These are phyloP conservation scores for zebrafish (Danio rerio) DNA, from an alignment of 2,113 vertebrate genomes.

Conservation along the genomic window DNA sequence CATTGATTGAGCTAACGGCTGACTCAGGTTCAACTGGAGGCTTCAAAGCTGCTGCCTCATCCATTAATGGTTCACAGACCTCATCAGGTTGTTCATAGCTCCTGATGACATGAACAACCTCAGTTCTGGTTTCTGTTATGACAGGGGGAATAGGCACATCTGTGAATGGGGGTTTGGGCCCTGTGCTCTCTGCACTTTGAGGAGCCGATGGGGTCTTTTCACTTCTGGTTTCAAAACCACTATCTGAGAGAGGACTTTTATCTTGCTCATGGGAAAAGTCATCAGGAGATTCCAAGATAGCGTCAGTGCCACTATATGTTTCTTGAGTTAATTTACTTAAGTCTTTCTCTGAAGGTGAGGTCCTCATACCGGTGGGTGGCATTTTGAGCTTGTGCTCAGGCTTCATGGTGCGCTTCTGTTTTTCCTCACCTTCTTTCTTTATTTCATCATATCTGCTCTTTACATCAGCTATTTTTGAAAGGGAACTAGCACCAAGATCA, in stretches of 20 bases:
- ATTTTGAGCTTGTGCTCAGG: constrained; percentile 99
- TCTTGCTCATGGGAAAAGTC: constrained; percentile 97
- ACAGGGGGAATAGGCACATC: constrained; percentile 94
- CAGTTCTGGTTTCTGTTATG: constrained; percentile 93
- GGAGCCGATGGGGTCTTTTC: constrained; percentile 98
- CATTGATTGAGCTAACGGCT: constrained; percentile 81
- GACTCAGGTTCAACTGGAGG: constrained; percentile 81
- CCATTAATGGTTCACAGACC: constrained; percentile 76
- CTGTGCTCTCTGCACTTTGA: constrained; percentile 96
- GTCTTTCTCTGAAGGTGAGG: constrained; percentile 96
- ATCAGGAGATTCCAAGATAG: constrained; percentile 94
- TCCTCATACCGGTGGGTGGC: constrained; percentile 93
- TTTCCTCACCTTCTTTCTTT: constrained; percentile 93
- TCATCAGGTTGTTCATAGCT: constrained; percentile 91
- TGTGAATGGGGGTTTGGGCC: constrained; percentile 94
- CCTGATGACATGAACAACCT: constrained; percentile 91
- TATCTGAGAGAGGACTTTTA: constrained; percentile 97
- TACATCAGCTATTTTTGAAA: constrained; percentile 85
- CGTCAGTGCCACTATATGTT: constrained; percentile 90
- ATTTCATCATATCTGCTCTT: constrained; percentile 90
- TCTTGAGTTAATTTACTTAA: constrained; percentile 91
- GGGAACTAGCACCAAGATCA: constrained; percentile 88
- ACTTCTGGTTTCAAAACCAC: constrained; percentile 97
- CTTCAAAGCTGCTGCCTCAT: constrained; percentile 77
- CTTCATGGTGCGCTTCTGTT: constrained; percentile 93